Percentiles rank a stretch among this genome's conserved stretches.
Evolutionary conservation across 2,888 invertebrate species (phyloP).

Genomic region (Emmelina monodactyla): DNA sequence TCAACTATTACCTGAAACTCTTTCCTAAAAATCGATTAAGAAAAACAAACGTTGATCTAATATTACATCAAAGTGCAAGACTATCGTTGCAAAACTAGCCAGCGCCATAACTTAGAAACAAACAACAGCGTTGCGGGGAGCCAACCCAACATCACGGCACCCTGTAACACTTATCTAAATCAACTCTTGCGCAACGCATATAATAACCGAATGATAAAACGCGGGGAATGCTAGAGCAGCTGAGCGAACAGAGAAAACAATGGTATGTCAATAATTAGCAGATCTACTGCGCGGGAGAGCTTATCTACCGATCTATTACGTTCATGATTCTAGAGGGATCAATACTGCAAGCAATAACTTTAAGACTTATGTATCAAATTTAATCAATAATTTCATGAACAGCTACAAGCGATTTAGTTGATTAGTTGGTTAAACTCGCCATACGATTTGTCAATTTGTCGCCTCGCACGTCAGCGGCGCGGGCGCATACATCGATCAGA

Average conservation of each 20-base stretch:
- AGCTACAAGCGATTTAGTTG: too few species aligned
- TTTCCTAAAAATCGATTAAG: too few species aligned
- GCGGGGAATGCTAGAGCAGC: not conserved
- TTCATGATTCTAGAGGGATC: too few species aligned
- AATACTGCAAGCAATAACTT: too few species aligned
- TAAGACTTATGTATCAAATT: too few species aligned
- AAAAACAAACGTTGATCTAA: too few species aligned
- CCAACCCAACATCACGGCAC: not conserved
- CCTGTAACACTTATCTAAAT: not conserved
- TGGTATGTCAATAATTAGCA: too few species aligned
- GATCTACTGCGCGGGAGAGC: too few species aligned
- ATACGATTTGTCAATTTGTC: slow-evolving; percentile 33
- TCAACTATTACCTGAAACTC: too few species aligned
- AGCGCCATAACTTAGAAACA: not conserved
- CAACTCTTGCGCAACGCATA: not conserved
- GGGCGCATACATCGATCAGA: slow-evolving; percentile 29
- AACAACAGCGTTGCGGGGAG: not conserved
- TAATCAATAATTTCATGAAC: too few species aligned
- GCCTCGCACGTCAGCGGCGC: slow-evolving; percentile 14
- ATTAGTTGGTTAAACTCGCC: slow-evolving; percentile 23
- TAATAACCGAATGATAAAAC: slow-evolving; percentile 1
- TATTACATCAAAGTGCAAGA: slow-evolving; percentile 8
- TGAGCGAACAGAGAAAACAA: not conserved
- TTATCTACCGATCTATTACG: too few species aligned
- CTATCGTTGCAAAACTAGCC: not conserved